These are phyloP conservation scores for Drosophila lowei DNA, from an alignment of 1,140 invertebrate genomes.

Conservation along the genomic window DNA sequence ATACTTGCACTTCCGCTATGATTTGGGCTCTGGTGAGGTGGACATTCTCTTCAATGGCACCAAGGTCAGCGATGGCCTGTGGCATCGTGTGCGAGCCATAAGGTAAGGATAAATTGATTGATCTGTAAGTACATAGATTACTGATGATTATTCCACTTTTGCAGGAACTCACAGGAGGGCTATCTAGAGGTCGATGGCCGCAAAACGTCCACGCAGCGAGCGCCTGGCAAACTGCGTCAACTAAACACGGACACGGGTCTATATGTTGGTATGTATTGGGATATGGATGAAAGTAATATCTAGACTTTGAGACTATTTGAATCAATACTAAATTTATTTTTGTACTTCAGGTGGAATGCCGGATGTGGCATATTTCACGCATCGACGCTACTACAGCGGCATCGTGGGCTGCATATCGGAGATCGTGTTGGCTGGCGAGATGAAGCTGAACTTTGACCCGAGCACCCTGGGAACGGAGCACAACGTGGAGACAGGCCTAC, in stretches of 20 bases:
- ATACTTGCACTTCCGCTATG: constrained; percentile 85
- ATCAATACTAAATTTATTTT: not conserved
- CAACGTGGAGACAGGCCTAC: constrained; percentile 81
- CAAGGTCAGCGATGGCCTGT: constrained; percentile 94
- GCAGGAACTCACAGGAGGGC: constrained; percentile 92
- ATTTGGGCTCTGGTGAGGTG: constrained; percentile 90
- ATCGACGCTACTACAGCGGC: constrained; percentile 88
- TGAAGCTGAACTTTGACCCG: constrained; percentile 84
- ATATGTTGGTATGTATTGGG: constrained; percentile 89
- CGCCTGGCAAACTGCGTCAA: constrained; percentile 92
- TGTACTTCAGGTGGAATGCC: constrained; percentile 88
- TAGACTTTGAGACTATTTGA: not conserved
- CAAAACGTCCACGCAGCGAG: constrained; percentile 89
- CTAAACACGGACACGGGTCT: constrained; percentile 93
- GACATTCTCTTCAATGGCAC: constrained; percentile 92
- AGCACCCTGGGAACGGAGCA: constrained; percentile 80
- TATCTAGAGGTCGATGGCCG: constrained; percentile 93
- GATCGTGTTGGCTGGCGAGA: constrained; percentile 90
- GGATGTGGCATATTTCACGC: constrained; percentile 87
- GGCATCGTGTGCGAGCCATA: constrained; percentile 94
- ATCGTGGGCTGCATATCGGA: constrained; percentile 92
- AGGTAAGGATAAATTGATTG: constrained; percentile 86
- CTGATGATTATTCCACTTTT: constrained; percentile 38
- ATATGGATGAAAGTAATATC: no score
- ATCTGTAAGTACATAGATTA: not conserved